Conservation (phyloP, 2,888 invertebrate species). For the Endotricha flammealis region DNA sequence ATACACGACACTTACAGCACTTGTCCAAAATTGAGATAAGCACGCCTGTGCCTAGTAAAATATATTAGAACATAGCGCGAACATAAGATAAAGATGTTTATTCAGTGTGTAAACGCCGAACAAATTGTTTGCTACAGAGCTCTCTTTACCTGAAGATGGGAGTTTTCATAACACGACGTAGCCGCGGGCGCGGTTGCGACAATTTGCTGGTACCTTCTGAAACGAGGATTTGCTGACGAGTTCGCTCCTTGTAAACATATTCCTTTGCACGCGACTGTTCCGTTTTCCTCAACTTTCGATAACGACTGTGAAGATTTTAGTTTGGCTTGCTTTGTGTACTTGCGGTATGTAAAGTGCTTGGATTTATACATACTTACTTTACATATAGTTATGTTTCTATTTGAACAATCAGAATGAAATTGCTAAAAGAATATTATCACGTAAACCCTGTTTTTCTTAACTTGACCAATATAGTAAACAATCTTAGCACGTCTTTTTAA, state of each 20-base stretch:
- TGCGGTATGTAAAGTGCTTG: too few species aligned
- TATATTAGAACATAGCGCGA: slow-evolving; percentile 44
- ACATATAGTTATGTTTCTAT: too few species aligned
- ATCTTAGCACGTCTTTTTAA: too few species aligned
- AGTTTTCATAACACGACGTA: slow-evolving; percentile 65
- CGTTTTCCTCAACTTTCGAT: slow-evolving; percentile 21
- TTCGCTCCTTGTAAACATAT: slow-evolving; percentile 53
- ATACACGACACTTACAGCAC: not conserved
- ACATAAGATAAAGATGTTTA: slow-evolving; percentile 61
- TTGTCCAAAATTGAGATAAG: slow-evolving; percentile 26
- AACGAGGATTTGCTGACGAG: slow-evolving; percentile 62
- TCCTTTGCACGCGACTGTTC: slow-evolving; percentile 24
- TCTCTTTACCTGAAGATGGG: slow-evolving; percentile 58
- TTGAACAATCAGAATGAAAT: too few species aligned
- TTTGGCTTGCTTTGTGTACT: too few species aligned
- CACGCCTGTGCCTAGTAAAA: slow-evolving; percentile 31
- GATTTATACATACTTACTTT: too few species aligned
- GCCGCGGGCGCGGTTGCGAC: slow-evolving; percentile 57
- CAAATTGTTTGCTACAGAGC: slow-evolving; percentile 67
- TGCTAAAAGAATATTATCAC: too few species aligned
- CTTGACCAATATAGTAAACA: too few species aligned
- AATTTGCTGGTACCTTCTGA: slow-evolving; percentile 56
- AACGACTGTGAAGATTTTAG: slow-evolving; percentile 18
- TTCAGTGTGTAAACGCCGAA: slow-evolving; percentile 62
- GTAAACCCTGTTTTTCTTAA: too few species aligned